Evolutionary conservation across 2,797 vertebrate species (phyloP).

Genomic region (Capromys pilorides): DNA sequence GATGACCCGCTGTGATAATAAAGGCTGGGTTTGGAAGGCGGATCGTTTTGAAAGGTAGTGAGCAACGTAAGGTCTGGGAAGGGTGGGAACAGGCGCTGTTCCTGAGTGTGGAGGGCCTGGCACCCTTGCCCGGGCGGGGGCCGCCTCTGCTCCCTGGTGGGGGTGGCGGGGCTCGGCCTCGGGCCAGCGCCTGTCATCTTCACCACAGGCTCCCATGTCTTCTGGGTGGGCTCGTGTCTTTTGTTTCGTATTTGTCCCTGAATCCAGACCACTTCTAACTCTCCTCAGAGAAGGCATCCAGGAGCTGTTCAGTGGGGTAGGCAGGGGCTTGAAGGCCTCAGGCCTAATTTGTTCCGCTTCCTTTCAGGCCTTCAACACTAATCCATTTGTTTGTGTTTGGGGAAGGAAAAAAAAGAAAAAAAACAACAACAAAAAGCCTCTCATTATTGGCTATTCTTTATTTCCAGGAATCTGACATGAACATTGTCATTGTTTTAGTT

Average conservation of each 20-base stretch:
- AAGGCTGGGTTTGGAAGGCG: background rate
- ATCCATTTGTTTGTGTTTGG: slow-evolving; percentile 72
- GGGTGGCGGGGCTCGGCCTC: background rate
- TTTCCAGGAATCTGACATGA: slow-evolving; percentile 73
- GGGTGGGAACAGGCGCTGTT: background rate
- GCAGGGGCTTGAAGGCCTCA: background rate
- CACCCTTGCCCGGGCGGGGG: background rate
- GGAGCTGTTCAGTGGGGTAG: slow-evolving; percentile 9
- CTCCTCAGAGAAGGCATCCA: background rate
- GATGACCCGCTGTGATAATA: slow-evolving; percentile 2
- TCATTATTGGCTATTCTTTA: slow-evolving; percentile 65
- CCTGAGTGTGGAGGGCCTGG: background rate
- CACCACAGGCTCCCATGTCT: slow-evolving; percentile 55
- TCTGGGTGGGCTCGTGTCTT: slow-evolving; percentile 76
- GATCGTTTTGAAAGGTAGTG: slow-evolving; percentile 46
- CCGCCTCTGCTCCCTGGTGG: background rate
- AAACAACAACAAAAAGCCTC: background rate
- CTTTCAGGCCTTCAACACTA: slow-evolving; percentile 51
- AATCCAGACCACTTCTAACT: slow-evolving; percentile 57
- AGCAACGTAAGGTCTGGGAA: background rate
- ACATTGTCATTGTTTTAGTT: slow-evolving; percentile 73
- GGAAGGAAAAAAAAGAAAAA: background rate
- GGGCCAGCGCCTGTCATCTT: slow-evolving; percentile 12
- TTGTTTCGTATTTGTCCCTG: slow-evolving; percentile 54
- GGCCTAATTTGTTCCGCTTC: slow-evolving; percentile 68